Evolutionary conservation across 2,113 vertebrate genomes (phyloP), one percentile per base, ranked within the genome.

Genomic region (Eublepharis macularius): DNA sequence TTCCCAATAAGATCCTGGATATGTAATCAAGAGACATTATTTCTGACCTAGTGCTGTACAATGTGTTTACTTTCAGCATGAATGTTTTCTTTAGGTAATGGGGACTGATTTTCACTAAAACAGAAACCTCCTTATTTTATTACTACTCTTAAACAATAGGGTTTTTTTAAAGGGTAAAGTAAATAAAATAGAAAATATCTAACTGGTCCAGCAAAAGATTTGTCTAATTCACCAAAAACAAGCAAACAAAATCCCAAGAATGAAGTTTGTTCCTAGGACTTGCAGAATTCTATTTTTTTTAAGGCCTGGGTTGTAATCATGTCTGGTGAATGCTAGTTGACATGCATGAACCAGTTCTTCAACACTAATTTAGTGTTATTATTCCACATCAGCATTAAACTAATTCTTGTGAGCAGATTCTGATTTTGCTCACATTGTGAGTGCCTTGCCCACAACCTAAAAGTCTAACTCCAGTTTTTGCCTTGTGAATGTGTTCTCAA

Each of bases 361-460:
- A 93, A 93, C 83, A 90, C 92, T 93, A 90, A 94, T 94, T 93
- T 93, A 94, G 93, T 94, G 92, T 91, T 94, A 93, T 91, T 90
- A 86, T 93, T 94, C 91, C 89, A 93, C 92, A 92, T 90, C 93
- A 94, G 94, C 93, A 95, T 94, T 95, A 93, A 93, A 94, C 93
- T 94, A 95, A 92, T 92, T 93, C 86, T n/a, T 72, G 43, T 90
- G 95, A 94, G 94, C 93, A 95, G 88, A 90, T 91, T 51, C 4
- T 88, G 66, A 82, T 90, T 63, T 92, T 95, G 94, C 93, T 96
- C 95, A 94, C 93, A 88, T 93, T 92, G 93, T 90, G 93, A 96
- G 95, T 96, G 95, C 95, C 95, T 96, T 96, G 92, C 92, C 94
- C 92, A 92, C 91, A 92, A 93, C 94, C 93, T 91, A 92, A 74